These are phyloP conservation scores for Patella caerulea DNA, from an alignment of 2,888 invertebrate genomes.

Conservation along the genomic window DNA sequence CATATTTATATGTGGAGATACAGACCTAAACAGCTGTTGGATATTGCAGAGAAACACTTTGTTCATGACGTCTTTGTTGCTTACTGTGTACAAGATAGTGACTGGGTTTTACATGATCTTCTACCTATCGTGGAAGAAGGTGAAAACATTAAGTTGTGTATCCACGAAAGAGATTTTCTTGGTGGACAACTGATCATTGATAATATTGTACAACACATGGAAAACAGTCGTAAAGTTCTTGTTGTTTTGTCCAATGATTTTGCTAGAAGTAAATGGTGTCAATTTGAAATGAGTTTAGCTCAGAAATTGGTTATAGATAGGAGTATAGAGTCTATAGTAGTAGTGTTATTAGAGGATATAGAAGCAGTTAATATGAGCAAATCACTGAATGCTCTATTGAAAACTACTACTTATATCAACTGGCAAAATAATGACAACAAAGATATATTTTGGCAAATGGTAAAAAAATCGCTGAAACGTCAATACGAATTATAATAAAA, in stretches of 20 bases:
- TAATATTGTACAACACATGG: constrained; percentile 81
- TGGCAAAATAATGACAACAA: constrained; percentile 71
- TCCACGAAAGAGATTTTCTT: constrained; percentile 82
- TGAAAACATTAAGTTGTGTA: constrained; percentile 73
- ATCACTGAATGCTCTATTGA: constrained; percentile 79
- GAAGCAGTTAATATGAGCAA: constrained; percentile 77
- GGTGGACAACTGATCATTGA: constrained; percentile 80
- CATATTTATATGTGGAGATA: constrained; percentile 1
- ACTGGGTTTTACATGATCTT: constrained; percentile 78
- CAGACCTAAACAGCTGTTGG: constrained; percentile 38
- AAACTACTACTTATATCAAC: constrained; percentile 80
- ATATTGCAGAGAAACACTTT: neutral
- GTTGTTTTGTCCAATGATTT: constrained; percentile 79
- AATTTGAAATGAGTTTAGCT: constrained; percentile 81
- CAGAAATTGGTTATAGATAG: constrained; percentile 74
- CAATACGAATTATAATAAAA: neutral
- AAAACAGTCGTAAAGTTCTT: constrained; percentile 78
- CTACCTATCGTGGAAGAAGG: constrained; percentile 78
- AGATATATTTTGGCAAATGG: too few relatives aligned
- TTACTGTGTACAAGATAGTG: constrained; percentile 78
- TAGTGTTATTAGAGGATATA: constrained; percentile 79
- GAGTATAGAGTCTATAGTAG: constrained; percentile 77
- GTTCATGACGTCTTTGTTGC: constrained; percentile 81
- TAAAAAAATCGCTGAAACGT: neutral
- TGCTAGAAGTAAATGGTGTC: constrained; percentile 81